phyloP scores from a whole-genome alignment of 2,113 vertebrate species.

The Stegastes partitus region DNA sequence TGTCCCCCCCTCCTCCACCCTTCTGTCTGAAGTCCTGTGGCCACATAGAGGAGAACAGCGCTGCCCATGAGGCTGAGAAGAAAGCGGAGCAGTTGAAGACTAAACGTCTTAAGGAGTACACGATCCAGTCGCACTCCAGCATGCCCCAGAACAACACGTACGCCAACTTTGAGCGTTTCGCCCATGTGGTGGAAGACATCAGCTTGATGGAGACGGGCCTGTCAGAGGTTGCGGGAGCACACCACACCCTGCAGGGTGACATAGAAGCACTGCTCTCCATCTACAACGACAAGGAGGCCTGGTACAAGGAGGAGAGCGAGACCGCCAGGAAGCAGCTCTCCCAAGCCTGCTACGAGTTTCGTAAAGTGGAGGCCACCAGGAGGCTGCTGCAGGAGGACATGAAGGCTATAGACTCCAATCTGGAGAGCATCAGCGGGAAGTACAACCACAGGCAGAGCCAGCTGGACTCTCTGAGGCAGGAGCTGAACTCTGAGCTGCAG shows the following conservation, averaged over 20 bases:
- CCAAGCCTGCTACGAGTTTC: constrained; percentile 87
- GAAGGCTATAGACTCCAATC: constrained; percentile 68
- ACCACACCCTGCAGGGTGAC: constrained; percentile 86
- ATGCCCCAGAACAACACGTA: constrained; percentile 92
- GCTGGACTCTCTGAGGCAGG: constrained; percentile 85
- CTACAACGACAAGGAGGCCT: constrained; percentile 90
- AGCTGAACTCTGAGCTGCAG: constrained; percentile 87
- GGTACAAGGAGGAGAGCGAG: constrained; percentile 91
- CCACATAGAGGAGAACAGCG: constrained; percentile 82
- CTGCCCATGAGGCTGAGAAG: constrained; percentile 77
- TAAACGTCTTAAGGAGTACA: constrained; percentile 91
- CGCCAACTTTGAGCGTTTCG: constrained; percentile 90
- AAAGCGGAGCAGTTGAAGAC: constrained; percentile 89
- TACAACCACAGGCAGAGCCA: constrained; percentile 84
- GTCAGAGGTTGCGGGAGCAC: constrained; percentile 75
- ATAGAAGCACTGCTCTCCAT: constrained; percentile 89
- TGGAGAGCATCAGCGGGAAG: constrained; percentile 79
- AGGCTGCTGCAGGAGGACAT: constrained; percentile 87
- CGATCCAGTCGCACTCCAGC: constrained; percentile 90
- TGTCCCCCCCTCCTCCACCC: constrained; percentile 83
- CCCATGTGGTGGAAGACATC: constrained; percentile 87
- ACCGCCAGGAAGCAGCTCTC: constrained; percentile 86
- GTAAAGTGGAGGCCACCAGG: constrained; percentile 86
- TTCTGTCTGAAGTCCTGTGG: constrained; percentile 87
- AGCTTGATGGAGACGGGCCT: constrained; percentile 77